Evolutionary conservation across 2,113 vertebrate species (phyloP).

Genomic region (Dipodomys ordii): DNA sequence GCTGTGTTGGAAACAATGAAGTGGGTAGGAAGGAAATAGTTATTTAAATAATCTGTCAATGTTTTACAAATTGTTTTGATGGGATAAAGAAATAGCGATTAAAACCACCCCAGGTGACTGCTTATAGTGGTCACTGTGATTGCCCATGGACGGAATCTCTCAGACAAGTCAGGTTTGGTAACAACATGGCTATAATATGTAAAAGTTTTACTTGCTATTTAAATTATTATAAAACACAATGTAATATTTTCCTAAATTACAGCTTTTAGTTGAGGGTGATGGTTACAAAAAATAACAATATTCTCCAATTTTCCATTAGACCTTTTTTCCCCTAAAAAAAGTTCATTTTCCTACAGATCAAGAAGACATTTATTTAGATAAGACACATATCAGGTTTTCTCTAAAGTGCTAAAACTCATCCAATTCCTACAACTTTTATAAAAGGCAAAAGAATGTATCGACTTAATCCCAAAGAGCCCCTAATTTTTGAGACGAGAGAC

Average conservation of each 20-base stretch:
- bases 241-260: neutral
- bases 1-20: neutral
- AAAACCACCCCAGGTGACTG: neutral
- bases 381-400: neutral
- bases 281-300: constrained; percentile 29
- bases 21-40: neutral
- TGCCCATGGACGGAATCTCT: neutral
- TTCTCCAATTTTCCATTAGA: neutral
- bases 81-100: neutral
- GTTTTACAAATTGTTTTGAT: neutral
- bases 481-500: neutral
- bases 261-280: constrained; percentile 47
- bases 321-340: constrained; percentile 59
- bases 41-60: neutral
- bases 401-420: constrained; percentile 38
- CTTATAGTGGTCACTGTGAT: neutral
- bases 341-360: neutral
- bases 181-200: neutral
- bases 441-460: neutral
- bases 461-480: neutral
- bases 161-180: neutral
- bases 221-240: constrained; percentile 43
- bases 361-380: neutral
- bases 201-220: constrained; percentile 33
- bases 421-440: neutral